Base-by-base conservation (phyloP, 35 echinoderm and acorn worm species). In the Strongylocentrotus purpuratus region DNA sequence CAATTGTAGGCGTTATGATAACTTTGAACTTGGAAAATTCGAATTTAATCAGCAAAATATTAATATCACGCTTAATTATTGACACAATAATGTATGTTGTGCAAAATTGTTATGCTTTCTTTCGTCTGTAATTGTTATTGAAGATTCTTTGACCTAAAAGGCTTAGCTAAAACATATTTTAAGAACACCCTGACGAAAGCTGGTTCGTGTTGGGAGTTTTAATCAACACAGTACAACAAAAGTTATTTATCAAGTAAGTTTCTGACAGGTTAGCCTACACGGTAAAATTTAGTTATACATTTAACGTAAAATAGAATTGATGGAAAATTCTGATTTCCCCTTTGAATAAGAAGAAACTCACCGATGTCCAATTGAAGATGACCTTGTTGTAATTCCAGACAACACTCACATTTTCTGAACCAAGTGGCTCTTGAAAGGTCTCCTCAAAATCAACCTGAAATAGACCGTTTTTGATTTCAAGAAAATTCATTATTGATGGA, bases 381-480 rank as follows among this genome's bases (percentile, higher is more conserved):
- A 61, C 58, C 18, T 48, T 96, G 70, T 96, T 96, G 78, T 94
- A 96, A 18, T 47, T 96, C 46, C 31, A 94, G 15, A 96, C 92
- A 25, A 96, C 32, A 7, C n/a, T 41, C 7, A 96, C 46, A 33
- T 58, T 85, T 32, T 86, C 95, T 33, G 61, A 48, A 25, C 85
- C 70, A 28, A 10, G 45, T 20, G 95, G 85, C 61, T 96, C 95
- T 32, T 96, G 95, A 70, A 96, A 96, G 28, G 93, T 93, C 18
- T 93, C 92, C 11, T 85, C 33, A 87, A 96, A 96, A 70, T 96
- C 95, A 94, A 96, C 92, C 95, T 96, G 22, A 95, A 31, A 33
- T 2, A 45, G 31, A 0, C 12, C 3, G 35, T 5, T 4, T 9
- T 33, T 15, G 13, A 25, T 46, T 9, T 28, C 33, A 89, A 33